Conservation (phyloP, 2,888 invertebrate species). For the Hesperia comma region DNA sequence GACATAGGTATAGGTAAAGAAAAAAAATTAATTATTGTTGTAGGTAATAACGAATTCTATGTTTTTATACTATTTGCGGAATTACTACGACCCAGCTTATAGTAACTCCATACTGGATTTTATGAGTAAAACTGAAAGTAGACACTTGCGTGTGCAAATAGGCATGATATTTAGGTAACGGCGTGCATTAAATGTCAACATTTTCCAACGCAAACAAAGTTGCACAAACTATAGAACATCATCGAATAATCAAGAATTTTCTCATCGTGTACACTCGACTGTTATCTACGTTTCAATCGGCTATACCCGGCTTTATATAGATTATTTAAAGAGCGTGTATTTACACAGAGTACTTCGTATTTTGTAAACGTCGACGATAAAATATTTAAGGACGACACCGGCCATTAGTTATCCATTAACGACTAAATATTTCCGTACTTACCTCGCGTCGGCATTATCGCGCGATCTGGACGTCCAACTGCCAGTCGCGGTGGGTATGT, state of each 20-base stretch:
- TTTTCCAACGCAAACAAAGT: neutral
- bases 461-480: slow-evolving; percentile 41
- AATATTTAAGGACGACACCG: slow-evolving; percentile 36
- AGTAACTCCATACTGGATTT: too few relatives aligned
- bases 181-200: neutral
- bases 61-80: too few relatives aligned
- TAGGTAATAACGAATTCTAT: too few relatives aligned
- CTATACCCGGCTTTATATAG: slow-evolving; percentile 16
- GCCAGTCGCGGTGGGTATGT: slow-evolving; percentile 42
- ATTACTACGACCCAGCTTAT: too few relatives aligned
- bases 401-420: slow-evolving; percentile 47
- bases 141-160: too few relatives aligned
- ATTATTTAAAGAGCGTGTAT: slow-evolving; percentile 28
- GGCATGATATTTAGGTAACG: neutral
- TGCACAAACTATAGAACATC: neutral
- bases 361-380: slow-evolving; percentile 37
- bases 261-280: slow-evolving; percentile 11
- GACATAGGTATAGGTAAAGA: too few relatives aligned
- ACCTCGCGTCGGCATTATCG: slow-evolving; percentile 42
- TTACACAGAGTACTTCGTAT: slow-evolving; percentile 32
- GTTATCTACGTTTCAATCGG: slow-evolving; percentile 21
- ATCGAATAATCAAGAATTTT: slow-evolving; percentile 19
- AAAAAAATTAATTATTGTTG: too few relatives aligned
- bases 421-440: slow-evolving; percentile 44
- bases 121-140: too few relatives aligned